phyloP scores from a whole-genome alignment of 23 tunicate genomes.

The Pegea sp. region DNA sequence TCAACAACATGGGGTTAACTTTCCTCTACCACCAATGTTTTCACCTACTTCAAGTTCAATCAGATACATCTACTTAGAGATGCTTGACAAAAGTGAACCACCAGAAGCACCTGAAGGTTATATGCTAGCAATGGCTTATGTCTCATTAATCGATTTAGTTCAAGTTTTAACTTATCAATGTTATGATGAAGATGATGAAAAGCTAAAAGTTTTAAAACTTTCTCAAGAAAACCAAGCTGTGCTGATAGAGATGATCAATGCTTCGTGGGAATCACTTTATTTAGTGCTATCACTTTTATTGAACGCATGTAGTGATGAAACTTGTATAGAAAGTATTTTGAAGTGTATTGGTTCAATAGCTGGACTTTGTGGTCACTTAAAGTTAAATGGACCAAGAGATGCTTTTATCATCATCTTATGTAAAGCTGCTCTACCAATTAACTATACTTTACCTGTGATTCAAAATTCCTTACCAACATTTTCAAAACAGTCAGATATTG shows the following conservation, averaged over 20 bases:
- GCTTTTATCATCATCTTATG: conserved; percentile 73
- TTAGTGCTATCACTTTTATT: conserved; percentile 47
- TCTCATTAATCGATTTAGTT: conserved; percentile 44
- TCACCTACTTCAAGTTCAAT: neutral
- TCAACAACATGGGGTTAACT: neutral
- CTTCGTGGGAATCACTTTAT: conserved; percentile 50
- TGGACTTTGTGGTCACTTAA: conserved; percentile 72
- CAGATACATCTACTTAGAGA: conserved; percentile 55
- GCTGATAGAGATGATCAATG: conserved; percentile 26
- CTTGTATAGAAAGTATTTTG: conserved; percentile 39
- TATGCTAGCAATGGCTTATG: conserved; percentile 62
- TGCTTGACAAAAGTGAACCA: conserved; percentile 76
- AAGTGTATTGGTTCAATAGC: conserved; percentile 72
- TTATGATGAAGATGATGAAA: conserved; percentile 3
- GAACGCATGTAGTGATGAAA: conserved; percentile 60
- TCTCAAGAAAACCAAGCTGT: neutral
- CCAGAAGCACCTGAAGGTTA: conserved; percentile 65
- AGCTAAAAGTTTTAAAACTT: neutral
- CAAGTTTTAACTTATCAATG: conserved; percentile 20
- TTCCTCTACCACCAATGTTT: conserved; percentile 1
- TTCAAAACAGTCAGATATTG: conserved; percentile 33
- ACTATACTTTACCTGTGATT: conserved; percentile 59
- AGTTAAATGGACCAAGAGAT: conserved; percentile 39
- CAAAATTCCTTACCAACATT: conserved; percentile 41
- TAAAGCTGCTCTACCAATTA: conserved; percentile 62